Base-by-base conservation (phyloP, 1,140 invertebrate species). In the Sarcophaga bullata region DNA sequence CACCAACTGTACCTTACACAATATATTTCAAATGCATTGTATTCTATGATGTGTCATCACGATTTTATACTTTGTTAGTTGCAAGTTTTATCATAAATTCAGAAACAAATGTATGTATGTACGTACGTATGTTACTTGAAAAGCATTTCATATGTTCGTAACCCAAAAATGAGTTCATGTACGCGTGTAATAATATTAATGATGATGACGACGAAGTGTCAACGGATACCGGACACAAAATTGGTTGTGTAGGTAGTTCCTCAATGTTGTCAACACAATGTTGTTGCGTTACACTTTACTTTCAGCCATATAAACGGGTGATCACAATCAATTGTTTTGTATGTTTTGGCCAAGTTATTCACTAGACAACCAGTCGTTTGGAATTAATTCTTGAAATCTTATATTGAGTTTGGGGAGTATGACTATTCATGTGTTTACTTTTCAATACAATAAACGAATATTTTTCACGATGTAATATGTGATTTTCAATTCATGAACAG, bases 41-140 rank as follows among this genome's bases (percentile, higher is more conserved):
- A 19, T 68, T 19, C 62, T 68, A 68, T 68, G 62, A 68, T 68
- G 62, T 68, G 62, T 68, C 62, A 68, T 68, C n/a, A 68, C 19
- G 54, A 58, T 58, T 58, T 58, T 15, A 58, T 58, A 58, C 54
- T 58, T 58, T 58, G 54, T 58, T 58, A 58, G 54, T 58, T 58
- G 15, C n/a, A 37, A 58, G 54, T 58, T 58, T 58, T n/a, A 58
- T n/a, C 54, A 58, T 8, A 15, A 13, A 58, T 58, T 37, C 25
- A 1, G 1, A 37, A 37, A 37, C 25, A 37, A 58, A 62, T 62
- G 58, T 62, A n/a, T 19, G 19, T 68, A 68, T 37, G 25, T 37
- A 37, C 25, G 25, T 37, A 37, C 25, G 4, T 37, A 37, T 37
- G 25, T 37, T 37, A 37, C 25, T 37, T 37, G n/a, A 37, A 37